Conservation (phyloP, 1,140 invertebrate genomes). For the Vollenhovia emeryi region DNA sequence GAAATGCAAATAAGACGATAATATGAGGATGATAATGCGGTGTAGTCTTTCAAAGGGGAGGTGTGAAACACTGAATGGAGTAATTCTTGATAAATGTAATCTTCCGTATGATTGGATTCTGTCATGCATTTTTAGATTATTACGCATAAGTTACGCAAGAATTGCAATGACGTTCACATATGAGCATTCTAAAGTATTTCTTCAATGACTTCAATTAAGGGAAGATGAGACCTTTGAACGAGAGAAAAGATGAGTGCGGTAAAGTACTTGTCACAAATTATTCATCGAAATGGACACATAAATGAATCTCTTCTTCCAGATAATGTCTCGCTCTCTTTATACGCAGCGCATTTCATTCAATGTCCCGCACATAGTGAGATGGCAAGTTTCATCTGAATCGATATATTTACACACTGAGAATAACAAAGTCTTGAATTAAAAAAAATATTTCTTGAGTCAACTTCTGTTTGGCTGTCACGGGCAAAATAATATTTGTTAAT, state of each 20-base stretch:
- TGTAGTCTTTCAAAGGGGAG: not conserved
- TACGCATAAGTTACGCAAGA: not conserved
- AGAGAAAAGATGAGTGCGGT: slow-evolving; percentile 9
- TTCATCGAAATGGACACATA: not conserved
- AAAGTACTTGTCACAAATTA: not conserved
- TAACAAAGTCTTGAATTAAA: no score
- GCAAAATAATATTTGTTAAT: no score
- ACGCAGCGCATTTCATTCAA: not conserved
- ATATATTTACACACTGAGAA: no score
- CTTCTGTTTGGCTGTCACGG: no score
- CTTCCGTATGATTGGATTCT: not conserved
- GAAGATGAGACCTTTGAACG: slow-evolving; percentile 1
- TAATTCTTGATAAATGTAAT: slow-evolving; percentile 32
- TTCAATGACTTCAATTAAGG: slow-evolving; percentile 14
- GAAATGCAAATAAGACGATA: not conserved
- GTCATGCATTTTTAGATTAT: slow-evolving; percentile 6
- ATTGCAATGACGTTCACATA: not conserved
- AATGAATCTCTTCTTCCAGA: not conserved
- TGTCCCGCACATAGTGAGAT: not conserved
- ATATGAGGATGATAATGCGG: not conserved
- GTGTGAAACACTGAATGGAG: not conserved
- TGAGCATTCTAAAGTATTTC: slow-evolving; percentile 15
- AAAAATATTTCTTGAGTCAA: no score
- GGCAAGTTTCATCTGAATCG: not conserved
- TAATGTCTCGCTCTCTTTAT: not conserved